Base-by-base conservation (phyloP, 2,113 vertebrate species). In the Vidua chalybeata region DNA sequence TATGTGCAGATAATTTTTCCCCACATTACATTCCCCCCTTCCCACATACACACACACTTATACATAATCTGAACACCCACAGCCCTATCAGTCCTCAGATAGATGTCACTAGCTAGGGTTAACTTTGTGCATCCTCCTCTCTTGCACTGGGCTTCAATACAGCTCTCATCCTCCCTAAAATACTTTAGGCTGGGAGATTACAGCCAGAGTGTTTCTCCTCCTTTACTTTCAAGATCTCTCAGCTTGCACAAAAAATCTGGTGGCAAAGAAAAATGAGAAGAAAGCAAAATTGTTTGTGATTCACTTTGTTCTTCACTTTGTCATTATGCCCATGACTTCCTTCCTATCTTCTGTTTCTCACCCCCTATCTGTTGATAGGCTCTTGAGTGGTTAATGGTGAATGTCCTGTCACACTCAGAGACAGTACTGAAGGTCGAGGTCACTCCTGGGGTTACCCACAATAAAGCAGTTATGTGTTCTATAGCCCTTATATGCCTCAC, bases 71-170 rank as follows among this genome's bases (percentile, higher is more conserved):
- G 41, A 64, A 64, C 5, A 39, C 10, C 11, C 45, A 46, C n/a
- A 66, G 43, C 8, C 20, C 14, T 78, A 68, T 69, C 46, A 6
- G 33, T 84, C 18, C 23, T 10, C 30, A 54, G 13, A 49, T 61
- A 62, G 37, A 45, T 83, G 41, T n/a, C 46, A 71, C 14, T n/a
- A 74, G 10, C n/a, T 55, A 48, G 35, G 11, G n/a, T 45, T 66
- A 87, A 80, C 43, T 33, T 58, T 80, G 6, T 30, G 16, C 33
- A 45, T 30, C 41, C 14, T 76, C 15, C 39, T 64, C 15, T 79
- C 12, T 30, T 10, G 9, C 4, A 4, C 0, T 3, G 0, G 26
- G 17, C 62, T 90, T 45, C 49, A 59, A 9, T 16, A 46, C 31
- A 89, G 48, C 56, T 74, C 39, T 37, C 27, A 59, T 51, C 37